Evolutionary conservation across 1,140 invertebrate genomes (phyloP).

Genomic region (Notospermus geniculatus): DNA sequence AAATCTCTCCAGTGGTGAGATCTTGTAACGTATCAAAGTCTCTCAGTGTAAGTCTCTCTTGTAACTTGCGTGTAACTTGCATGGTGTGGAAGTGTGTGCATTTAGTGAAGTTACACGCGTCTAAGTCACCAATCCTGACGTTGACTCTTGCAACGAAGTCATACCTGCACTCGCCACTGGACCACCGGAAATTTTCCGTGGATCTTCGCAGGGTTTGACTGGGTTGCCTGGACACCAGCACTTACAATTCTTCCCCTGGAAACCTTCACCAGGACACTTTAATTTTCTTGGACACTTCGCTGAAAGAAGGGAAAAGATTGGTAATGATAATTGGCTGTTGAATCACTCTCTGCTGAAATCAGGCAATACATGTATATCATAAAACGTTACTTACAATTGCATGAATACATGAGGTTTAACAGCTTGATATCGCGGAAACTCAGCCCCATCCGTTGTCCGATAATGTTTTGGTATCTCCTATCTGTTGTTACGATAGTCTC

Average conservation of each 20-base stretch:
- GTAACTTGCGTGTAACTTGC: too few species aligned
- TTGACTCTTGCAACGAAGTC: too few species aligned
- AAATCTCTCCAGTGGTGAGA: too few species aligned
- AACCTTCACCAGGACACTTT: slow-evolving; percentile 28
- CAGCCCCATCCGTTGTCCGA: background rate
- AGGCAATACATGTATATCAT: background rate
- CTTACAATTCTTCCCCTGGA: slow-evolving; percentile 30
- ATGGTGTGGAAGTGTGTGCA: too few species aligned
- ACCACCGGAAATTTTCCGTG: background rate
- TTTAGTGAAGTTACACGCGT: too few species aligned
- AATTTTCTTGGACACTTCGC: background rate
- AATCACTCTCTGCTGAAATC: too few species aligned
- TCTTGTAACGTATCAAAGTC: too few species aligned
- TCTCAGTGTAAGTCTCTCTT: too few species aligned
- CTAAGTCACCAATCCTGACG: too few species aligned
- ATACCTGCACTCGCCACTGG: too few species aligned
- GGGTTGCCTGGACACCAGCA: slow-evolving; percentile 30
- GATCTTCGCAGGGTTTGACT: slow-evolving; percentile 15
- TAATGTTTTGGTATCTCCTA: background rate
- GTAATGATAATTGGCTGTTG: too few species aligned
- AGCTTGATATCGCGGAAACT: slow-evolving; percentile 10
- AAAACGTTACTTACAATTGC: background rate
- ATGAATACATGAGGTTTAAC: slow-evolving; percentile 6
- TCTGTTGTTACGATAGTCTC: slow-evolving; percentile 3
- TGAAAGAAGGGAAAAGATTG: too few species aligned